Evolutionary conservation across 2,888 invertebrate genomes (phyloP).

Genomic region (Hirtodrosophila confusa): DNA sequence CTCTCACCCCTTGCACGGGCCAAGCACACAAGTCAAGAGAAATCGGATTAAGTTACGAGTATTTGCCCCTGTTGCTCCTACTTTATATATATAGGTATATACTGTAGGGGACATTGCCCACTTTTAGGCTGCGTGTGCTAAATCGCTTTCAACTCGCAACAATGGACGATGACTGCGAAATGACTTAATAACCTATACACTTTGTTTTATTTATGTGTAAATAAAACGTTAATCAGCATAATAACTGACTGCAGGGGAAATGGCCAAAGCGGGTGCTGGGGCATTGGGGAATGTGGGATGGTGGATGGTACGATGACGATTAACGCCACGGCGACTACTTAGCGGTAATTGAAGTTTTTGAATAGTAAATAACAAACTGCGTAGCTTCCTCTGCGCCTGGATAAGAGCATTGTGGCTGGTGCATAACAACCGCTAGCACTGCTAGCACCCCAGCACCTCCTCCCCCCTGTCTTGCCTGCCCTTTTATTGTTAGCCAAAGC

Average conservation of each 20-base stretch:
- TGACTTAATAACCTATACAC: conserved; percentile 68
- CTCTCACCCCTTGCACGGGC: neutral
- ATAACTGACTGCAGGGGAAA: conserved; percentile 21
- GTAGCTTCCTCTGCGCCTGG: neutral
- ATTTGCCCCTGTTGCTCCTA: neutral
- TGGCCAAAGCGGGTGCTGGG: no score
- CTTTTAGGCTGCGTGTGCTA: conserved; percentile 34
- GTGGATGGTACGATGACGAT: conserved; percentile 19
- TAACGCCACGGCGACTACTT: conserved; percentile 58
- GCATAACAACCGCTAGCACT: neutral
- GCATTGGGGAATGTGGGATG: neutral
- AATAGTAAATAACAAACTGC: conserved; percentile 64
- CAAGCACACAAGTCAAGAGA: conserved; percentile 13
- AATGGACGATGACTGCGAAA: conserved; percentile 47
- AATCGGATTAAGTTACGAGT: conserved; percentile 42
- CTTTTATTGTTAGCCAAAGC: conserved; percentile 34
- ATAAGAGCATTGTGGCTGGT: conserved; percentile 13
- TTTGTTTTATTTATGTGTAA: conserved; percentile 62
- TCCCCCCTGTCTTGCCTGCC: no score
- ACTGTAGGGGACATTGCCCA: conserved; percentile 8
- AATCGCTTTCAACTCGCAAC: conserved; percentile 35
- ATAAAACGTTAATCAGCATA: conserved; percentile 68
- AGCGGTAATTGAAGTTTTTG: conserved; percentile 74
- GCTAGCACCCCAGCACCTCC: no score
- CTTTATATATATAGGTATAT: conserved; percentile 10